phyloP scores from a whole-genome alignment of 2,797 vertebrate species.

The Neosilurus hyrtlii region DNA sequence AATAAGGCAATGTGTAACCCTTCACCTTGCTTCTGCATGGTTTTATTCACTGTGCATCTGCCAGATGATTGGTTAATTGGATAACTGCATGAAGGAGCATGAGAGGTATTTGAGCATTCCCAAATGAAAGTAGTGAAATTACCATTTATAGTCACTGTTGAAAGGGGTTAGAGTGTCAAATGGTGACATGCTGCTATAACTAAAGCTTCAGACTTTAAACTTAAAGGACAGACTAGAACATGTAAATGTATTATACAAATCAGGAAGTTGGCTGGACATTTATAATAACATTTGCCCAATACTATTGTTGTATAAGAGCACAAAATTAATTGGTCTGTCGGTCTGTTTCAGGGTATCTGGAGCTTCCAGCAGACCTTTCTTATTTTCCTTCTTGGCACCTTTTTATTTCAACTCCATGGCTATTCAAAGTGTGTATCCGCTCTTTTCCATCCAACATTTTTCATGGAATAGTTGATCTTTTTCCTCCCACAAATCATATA shows the following conservation, averaged over 20 bases:
- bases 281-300: not conserved
- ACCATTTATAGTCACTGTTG: not conserved
- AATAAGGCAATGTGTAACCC: no score
- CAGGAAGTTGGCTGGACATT: no score
- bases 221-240: not conserved
- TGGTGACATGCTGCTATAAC: not conserved
- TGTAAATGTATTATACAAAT: not conserved
- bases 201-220: not conserved
- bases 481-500: constrained; percentile 15
- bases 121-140: not conserved
- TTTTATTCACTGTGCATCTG: no score
- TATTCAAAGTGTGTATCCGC: not conserved
- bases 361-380: not conserved
- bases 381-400: constrained; percentile 7
- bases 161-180: not conserved
- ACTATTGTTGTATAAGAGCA: not conserved
- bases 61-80: not conserved
- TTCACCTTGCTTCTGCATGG: not conserved
- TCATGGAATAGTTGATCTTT: not conserved
- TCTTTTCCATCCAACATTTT: constrained; percentile 10
- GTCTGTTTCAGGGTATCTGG: constrained; percentile 1
- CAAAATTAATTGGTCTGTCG: not conserved
- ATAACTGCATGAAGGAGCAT: not conserved
- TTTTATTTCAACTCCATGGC: not conserved
- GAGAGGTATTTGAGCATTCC: not conserved